Evolutionary conservation across 2,113 vertebrate species (phyloP), one percentile per base, ranked within the genome.

Genomic region (Stercorarius parasiticus): DNA sequence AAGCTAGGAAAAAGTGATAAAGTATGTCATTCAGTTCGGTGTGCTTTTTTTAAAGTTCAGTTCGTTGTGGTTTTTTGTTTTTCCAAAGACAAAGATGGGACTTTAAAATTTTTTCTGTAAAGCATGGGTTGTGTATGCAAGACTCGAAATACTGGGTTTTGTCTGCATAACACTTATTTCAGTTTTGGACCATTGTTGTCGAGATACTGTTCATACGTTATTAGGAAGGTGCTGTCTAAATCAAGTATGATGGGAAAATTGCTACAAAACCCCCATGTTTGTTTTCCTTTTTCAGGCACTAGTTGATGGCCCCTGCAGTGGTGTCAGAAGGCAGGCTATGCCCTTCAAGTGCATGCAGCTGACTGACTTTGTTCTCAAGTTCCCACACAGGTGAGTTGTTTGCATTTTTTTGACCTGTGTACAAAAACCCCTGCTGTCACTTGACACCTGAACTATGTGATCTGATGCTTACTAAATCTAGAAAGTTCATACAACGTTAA

Each of bases 361-460:
- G 52, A 99, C 99, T 19, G 99, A 99, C 96, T 99, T 99, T 59
- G 98, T 99, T 95, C 99, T 99, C 94, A 99, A 99, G 97, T 99
- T 99, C 74, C 99, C 99, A 7, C 99, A 99, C 97, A 99, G 99
- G 99, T 98, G 86, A 95, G 77, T 61, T 11, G 21, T 23, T 42
- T 52, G 34, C 10, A 8, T 5, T 23, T 73, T 90, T 87, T 64
- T 67, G 13, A 53, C 23, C 10, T 69, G 2, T 55, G 1, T 56
- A 13, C 34, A 43, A 40, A 38, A 1, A 6, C 13, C 4, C 5
- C 3, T 25, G 12, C 3, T 89, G 20, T 70, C 6, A 7, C 6
- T 53, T 76, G 6, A 8, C 34, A 23, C 3, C 26, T 66, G 53
- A 45, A 49, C 40, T 56, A 8, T 2, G 9, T 82, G 55, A 47